phyloP scores from a whole-genome alignment of 2,888 invertebrate genomes.

The Sarcophaga variegata region DNA sequence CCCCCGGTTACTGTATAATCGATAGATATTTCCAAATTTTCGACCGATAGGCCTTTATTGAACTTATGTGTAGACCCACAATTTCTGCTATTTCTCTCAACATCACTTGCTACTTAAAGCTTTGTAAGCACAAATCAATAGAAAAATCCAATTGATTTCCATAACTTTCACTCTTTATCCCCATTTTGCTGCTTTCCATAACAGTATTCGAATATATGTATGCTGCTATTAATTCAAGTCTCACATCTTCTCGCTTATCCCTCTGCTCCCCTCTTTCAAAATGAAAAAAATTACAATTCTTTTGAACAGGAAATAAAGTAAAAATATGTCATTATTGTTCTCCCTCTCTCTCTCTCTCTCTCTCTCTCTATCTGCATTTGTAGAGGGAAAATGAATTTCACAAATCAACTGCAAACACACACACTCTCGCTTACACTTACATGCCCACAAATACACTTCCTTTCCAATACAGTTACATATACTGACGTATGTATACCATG shows the following conservation, averaged over 20 bases:
- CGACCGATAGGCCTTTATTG: no score
- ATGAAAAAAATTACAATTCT: conserved; percentile 17
- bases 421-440: no score
- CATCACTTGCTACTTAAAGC: no score
- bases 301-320: conserved; percentile 33
- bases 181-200: background rate
- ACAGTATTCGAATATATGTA: no score
- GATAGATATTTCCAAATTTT: no score
- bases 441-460: background rate
- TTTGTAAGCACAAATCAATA: background rate
- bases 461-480: background rate
- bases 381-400: background rate
- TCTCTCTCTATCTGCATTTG: background rate
- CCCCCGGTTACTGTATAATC: no score
- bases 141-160: background rate
- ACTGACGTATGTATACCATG: background rate
- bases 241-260: no score
- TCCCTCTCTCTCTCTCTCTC: background rate
- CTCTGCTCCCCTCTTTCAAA: no score
- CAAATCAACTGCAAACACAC: background rate
- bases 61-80: no score
- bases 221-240: no score
- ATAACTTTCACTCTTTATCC: background rate
- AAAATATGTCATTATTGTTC: conserved; percentile 35
- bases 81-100: no score